Base-by-base conservation (phyloP, 2,888 invertebrate species). In the Caenorhabditis macrosperma region DNA sequence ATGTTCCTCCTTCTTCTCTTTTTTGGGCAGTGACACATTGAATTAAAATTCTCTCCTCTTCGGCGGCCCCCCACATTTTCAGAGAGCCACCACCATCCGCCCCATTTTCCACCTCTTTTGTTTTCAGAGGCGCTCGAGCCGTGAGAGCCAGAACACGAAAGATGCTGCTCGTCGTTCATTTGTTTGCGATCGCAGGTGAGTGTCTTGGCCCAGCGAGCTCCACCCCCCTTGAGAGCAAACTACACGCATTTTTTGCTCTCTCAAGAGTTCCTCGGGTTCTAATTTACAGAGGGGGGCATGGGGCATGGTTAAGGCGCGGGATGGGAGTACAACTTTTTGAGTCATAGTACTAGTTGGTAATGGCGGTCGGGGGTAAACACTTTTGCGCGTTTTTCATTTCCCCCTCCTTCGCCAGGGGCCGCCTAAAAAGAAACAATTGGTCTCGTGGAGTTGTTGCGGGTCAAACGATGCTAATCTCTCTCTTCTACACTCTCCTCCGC, bases 381-480 rank as follows among this genome's bases (percentile, higher is more conserved):
- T 44, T 54, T 41, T 41, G 30, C 50, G 48, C 22, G 46, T 60
- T 50, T 71, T 71, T 71, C 71, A 71, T 71, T 71, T 71, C 71
- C 71, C 38, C n/a, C 33, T 33, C 33, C 33, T 9, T 9, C 33
- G 5, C 38, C 38, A n/a, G n/a, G n/a, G n/a, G n/a, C n/a, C n/a
- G n/a, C n/a, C n/a, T n/a, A 28, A 55, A 72, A 72, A 72, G 72
- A 59, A 59, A 59, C 59, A 59, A 59, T 59, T 72, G 63, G 61
- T 22, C 52, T 38, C 33, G 69, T 30, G 35, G 26, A 35, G 24
- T n/a, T n/a, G n/a, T n/a, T n/a, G n/a, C n/a, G 63, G 57, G 41
- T 46, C 60, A 72, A 72, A 72, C 64, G 72, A 72, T 72, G 72
- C 72, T 72, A 72, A 72, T 72, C 72, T 72, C 64, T 35, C 30